phyloP scores from a whole-genome alignment of 2,888 invertebrate genomes.

The Cantharis nigra region DNA sequence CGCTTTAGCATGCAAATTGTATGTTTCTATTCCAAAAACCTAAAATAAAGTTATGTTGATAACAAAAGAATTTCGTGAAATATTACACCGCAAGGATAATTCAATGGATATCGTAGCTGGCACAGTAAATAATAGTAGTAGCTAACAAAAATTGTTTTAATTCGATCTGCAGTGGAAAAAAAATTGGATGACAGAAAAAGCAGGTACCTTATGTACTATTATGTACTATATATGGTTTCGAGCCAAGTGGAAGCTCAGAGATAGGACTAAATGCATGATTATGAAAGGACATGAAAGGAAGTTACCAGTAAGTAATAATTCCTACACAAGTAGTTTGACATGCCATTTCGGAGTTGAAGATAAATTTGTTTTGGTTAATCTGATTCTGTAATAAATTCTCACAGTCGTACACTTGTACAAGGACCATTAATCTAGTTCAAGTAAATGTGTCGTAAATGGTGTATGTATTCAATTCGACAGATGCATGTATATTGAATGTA shows the following conservation, averaged over 20 bases:
- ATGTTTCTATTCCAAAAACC: not conserved
- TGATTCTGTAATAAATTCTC: slow-evolving; percentile 32
- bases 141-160: not conserved
- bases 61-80: not conserved
- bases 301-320: slow-evolving; percentile 9
- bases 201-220: not conserved
- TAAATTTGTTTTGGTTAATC: slow-evolving; percentile 33
- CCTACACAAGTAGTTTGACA: slow-evolving; percentile 24
- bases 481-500: not conserved
- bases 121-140: not conserved
- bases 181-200: not conserved
- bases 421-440: slow-evolving; percentile 33
- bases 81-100: not conserved
- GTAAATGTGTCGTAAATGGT: slow-evolving; percentile 30
- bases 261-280: slow-evolving; percentile 7
- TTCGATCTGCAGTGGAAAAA: not conserved
- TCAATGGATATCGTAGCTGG: not conserved
- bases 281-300: slow-evolving; percentile 7
- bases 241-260: not conserved
- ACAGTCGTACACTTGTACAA: slow-evolving; percentile 22
- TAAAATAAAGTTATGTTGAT: not conserved
- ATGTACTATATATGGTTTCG: not conserved
- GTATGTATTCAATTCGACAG: slow-evolving; percentile 18
- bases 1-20: not conserved
- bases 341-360: slow-evolving; percentile 27